Evolutionary conservation across 1,140 invertebrate species (phyloP), one percentile per base, ranked within the genome.

Genomic region (Anagrus nilaparvatae): DNA sequence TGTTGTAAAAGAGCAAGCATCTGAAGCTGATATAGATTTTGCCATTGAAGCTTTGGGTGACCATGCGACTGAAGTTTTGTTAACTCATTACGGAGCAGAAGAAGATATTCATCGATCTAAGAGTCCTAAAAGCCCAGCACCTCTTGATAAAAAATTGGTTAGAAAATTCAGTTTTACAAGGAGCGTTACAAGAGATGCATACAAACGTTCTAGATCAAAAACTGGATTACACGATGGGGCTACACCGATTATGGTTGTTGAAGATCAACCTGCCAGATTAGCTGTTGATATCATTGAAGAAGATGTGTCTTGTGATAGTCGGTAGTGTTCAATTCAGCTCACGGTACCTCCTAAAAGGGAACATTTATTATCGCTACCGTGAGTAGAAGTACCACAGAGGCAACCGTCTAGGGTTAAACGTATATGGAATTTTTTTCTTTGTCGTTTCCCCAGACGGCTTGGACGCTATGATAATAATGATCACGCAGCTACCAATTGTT

Each of bases 1-100:
- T 55, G 80, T 95, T 1, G 84, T 82, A 27, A 73, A 81, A 10
- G 82, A 92, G 59, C 74, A 86, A 52, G 85, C 88, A 5, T 77
- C 59, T 0, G 79, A 87, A 21, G 72, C 75, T 3, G 82, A 93
- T 54, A 80, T 93, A 17, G 68, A 80, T n/a, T 75, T 78, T 44
- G 87, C 88, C 0, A 82, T 84, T 74, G 64, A 73, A 14, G 70
- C 84, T 18, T 87, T 91, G 20, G 70, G 71, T 17, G 65, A 78
- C 34, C 75, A 80, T 40, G 82, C 83, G 0, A 72, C 72, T 0
- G 78, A 87, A 29, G 64, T 87, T 0, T 51, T 82, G 14, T 61
- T 70, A 21, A 61, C 69, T 1, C 55, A 64, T 16, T 0, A 10
- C 0, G 8, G 14, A 13, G 18, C 46, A 6, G 47, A 63, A 5